A percentile compares a stretch with the other conserved stretches of the same genome.
These are phyloP conservation scores for Anoplolepis gracilipes DNA, from an alignment of 1,140 invertebrate species.

Conservation along the genomic window DNA sequence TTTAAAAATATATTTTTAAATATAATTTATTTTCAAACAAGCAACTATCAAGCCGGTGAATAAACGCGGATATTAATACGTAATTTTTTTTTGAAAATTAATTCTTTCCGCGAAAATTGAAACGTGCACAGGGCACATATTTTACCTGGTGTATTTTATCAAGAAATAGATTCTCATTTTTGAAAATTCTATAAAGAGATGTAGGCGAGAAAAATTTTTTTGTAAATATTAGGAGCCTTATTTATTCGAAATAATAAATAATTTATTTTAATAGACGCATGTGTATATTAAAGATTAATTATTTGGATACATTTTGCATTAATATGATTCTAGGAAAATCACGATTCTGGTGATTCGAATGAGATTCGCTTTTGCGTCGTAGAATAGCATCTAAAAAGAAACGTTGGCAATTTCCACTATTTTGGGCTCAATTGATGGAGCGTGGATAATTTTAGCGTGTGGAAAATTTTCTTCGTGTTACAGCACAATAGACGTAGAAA, in stretches of 20 bases:
- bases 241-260: too few relatives aligned
- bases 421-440: conserved; percentile 20
- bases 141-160: too few relatives aligned
- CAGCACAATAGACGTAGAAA: background rate
- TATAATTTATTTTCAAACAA: background rate
- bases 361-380: conserved; percentile 1
- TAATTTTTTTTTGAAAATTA: too few relatives aligned
- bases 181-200: too few relatives aligned
- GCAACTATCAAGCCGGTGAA: too few relatives aligned
- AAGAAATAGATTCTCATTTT: too few relatives aligned
- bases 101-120: too few relatives aligned
- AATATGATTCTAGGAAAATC: background rate
- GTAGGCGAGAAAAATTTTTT: too few relatives aligned
- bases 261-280: background rate
- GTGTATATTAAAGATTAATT: background rate
- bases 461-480: conserved; percentile 22
- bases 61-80: too few relatives aligned
- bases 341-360: background rate
- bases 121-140: too few relatives aligned
- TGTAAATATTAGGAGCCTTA: too few relatives aligned
- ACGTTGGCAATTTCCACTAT: conserved; percentile 5
- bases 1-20: too few relatives aligned
- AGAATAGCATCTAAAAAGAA: background rate
- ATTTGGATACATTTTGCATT: background rate
- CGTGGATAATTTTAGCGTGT: conserved; percentile 29